Evolutionary conservation across 2,113 vertebrate genomes (phyloP), one percentile per base, ranked within the genome.

Genomic region (Hemiprocne comata): DNA sequence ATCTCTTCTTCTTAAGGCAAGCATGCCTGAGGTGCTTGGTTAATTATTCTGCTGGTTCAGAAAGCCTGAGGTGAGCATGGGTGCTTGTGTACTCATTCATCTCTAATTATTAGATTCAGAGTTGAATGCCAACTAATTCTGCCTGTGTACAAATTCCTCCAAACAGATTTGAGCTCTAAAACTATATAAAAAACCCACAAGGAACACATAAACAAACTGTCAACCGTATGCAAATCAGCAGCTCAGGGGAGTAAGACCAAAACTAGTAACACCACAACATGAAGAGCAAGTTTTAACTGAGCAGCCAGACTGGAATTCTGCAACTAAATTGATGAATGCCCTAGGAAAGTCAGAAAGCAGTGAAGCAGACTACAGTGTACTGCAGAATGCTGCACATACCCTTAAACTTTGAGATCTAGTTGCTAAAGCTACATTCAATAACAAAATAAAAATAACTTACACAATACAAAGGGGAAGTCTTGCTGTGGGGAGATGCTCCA

Each of bases 41-140:
- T 97, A 97, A 96, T 96, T 97, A 95, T 97, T 92, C 91, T 89
- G 64, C 65, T 93, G 48, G 81, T 90, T 96, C 88, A 95, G 81
- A 91, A 93, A 96, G 70, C 75, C 88, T 88, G 94, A 21, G 5
- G 84, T 93, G 66, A 93, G 80, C 81, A 82, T 18, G 38, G 46
- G 46, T 95, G 83, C 77, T 92, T 87, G 75, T 92, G 69, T 93
- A 89, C 74, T 84, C 55, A 85, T 92, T 96, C 78, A 87, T 92
- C 75, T 95, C 75, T 94, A 95, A 93, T 96, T 94, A 85, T 93
- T 82, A 93, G 81, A 94, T 93, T 92, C 78, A 93, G 81, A 92
- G 51, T 73, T 88, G 72, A 69, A 77, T 93, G 72, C 48, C 91
- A 93, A 80, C 42, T 85, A 84, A 95, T 94, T 92, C 73, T 93